Conservation (phyloP, 30 jellyfish, hydroid and myxozoan species). For the Turritopsis rubra region DNA sequence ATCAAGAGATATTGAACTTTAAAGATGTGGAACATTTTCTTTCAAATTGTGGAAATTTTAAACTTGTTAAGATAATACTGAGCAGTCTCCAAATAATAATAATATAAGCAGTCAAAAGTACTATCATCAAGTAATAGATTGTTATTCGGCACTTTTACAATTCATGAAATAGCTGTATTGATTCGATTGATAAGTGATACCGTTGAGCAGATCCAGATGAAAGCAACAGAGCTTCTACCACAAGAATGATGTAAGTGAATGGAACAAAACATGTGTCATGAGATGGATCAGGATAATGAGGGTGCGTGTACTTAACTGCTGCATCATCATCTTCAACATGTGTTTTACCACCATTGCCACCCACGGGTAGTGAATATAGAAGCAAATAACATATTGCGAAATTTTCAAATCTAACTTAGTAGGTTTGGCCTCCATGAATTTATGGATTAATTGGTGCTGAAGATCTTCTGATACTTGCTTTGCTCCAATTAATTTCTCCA, state of each 20-base stretch:
- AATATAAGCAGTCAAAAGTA: not conserved
- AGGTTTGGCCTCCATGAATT: slow-evolving; percentile 8
- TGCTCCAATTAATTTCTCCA: slow-evolving; percentile 12
- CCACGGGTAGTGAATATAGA: slow-evolving; percentile 15
- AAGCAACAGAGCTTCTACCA: not conserved
- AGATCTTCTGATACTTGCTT: slow-evolving; percentile 33
- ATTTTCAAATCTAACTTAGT: not conserved
- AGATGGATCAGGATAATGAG: slow-evolving; percentile 22
- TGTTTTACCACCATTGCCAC: slow-evolving; percentile 14
- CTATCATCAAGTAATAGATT: not conserved
- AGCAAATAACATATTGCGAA: slow-evolving; percentile 3
- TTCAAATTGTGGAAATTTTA: not conserved
- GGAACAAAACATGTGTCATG: slow-evolving; percentile 22
- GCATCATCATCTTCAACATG: slow-evolving; percentile 13
- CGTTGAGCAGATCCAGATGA: not conserved
- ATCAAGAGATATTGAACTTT: not conserved
- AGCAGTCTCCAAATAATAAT: not conserved
- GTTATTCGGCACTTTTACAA: not conserved
- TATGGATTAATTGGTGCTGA: not conserved
- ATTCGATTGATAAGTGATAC: not conserved
- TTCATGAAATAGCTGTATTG: not conserved
- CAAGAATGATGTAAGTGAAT: not conserved
- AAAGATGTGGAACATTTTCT: not conserved
- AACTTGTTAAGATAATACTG: too few relatives aligned
- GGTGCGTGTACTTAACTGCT: slow-evolving; percentile 23